Base-by-base conservation (phyloP, 2,888 invertebrate species). In the Megaustenia siamemsis region DNA sequence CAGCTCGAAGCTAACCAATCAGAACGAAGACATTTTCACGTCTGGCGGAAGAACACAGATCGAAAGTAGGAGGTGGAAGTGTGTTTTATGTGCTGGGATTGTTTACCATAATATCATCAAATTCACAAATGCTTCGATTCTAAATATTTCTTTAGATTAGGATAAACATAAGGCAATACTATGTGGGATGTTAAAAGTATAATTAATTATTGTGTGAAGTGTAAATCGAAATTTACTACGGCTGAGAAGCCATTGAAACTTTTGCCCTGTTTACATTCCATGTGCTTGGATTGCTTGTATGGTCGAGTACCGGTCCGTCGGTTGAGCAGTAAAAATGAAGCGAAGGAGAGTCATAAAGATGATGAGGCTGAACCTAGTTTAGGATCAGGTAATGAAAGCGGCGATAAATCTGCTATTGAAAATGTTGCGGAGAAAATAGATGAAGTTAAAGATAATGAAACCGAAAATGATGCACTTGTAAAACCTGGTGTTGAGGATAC, bases 221-320 rank as follows among this genome's bases (percentile, higher is more conserved):
- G 87, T 76, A 79, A 78, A 43, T 84, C 82, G 38, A 86, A 82
- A 60, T 82, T 87, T 43, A 81, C 86, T n/a, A 40, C 84, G 24
- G 75, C 86, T 28, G 87, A 87, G n/a, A 85, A 84, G 66, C 71
- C 84, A 32, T 83, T 97, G 56, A 97, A 97, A 94, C 95, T 98
- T 86, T 95, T 98, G 92, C 97, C 97, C 94, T 98, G 98, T 93
- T 95, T 98, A 89, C 98, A 98, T 94, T 96, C 97, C 81, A 96
- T 97, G 86, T 98, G 98, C 78, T 94, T 92, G 91, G 77, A 95
- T 94, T 89, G 94, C 93, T 88, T 92, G 93, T 82, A 89, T 56
- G 87, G 86, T 6, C 83, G 87, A 12, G 86, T 87, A 35, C 86
- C 83, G 78, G 79, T 77, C 10, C 86, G 78, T 69, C 83, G 78